Percentiles rank a stretch among this genome's conserved stretches.
These are phyloP conservation scores for Heterohyrax brucei DNA, from an alignment of 2,797 vertebrate genomes.

Conservation along the genomic window DNA sequence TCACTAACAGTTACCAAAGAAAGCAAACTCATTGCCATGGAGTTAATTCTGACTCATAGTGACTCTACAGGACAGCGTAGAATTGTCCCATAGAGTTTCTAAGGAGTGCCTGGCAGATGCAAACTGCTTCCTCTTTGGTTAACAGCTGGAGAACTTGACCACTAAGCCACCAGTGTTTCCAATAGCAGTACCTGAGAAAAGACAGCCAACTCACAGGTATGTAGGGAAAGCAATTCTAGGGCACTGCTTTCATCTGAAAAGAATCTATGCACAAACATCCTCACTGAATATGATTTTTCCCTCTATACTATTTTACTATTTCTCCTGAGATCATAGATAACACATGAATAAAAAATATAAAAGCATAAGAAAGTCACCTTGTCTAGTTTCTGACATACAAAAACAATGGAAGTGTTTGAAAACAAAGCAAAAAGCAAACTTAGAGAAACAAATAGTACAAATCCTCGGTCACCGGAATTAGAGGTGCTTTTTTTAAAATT, in stretches of 20 bases:
- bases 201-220: background rate
- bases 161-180: too few species aligned
- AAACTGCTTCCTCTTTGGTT: too few species aligned
- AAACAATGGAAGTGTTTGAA: background rate
- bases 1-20: background rate
- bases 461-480: background rate
- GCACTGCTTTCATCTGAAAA: background rate
- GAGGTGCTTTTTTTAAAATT: background rate
- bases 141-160: too few species aligned
- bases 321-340: background rate
- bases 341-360: background rate
- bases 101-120: too few species aligned
- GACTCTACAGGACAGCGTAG: too few species aligned
- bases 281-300: background rate
- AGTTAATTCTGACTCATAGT: too few species aligned
- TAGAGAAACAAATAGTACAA: background rate
- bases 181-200: background rate
- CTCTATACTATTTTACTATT: background rate
- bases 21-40: too few species aligned
- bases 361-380: background rate
- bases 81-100: too few species aligned
- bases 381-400: background rate
- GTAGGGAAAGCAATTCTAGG: background rate
- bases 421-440: conserved; percentile 13
- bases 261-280: background rate